Evolutionary conservation across 2,113 vertebrate species (phyloP).

Genomic region (Pontoporia blainvillei): DNA sequence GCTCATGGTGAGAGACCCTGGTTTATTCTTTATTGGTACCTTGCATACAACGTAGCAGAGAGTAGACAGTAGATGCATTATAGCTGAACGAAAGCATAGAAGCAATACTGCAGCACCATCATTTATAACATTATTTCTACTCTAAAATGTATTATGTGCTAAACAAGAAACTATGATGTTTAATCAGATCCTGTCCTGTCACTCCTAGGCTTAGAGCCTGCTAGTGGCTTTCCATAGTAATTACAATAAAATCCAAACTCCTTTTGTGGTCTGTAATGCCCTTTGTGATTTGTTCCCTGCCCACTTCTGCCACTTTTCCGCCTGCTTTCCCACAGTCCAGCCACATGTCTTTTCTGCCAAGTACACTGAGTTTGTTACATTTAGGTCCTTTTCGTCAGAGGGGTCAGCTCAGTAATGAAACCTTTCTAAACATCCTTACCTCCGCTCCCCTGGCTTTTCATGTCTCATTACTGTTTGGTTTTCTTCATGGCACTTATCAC

Average conservation of each 20-base stretch:
- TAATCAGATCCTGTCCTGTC: not conserved
- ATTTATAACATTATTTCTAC: not conserved
- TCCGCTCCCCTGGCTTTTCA: not conserved
- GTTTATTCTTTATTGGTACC: not conserved
- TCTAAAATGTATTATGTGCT: not conserved
- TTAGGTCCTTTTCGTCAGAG: not conserved
- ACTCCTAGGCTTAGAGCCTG: not conserved
- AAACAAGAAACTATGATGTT: not conserved
- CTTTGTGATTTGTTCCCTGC: not conserved
- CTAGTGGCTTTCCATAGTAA: not conserved
- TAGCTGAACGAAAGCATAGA: not conserved
- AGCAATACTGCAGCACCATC: not conserved
- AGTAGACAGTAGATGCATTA: not conserved
- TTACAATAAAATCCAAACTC: not conserved
- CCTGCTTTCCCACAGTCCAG: not conserved
- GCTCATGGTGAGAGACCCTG: not conserved
- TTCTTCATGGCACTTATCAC: not conserved
- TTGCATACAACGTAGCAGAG: not conserved
- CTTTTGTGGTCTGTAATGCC: not conserved
- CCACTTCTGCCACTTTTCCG: not conserved
- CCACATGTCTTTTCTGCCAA: not conserved
- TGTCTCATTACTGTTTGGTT: not conserved
- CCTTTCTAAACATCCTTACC: not conserved
- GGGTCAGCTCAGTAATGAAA: not conserved
- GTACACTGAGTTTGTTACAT: not conserved